These are phyloP conservation scores for Apostichopus japonicus DNA, from an alignment of 35 echinoderm and acorn worm genomes.

Conservation along the genomic window DNA sequence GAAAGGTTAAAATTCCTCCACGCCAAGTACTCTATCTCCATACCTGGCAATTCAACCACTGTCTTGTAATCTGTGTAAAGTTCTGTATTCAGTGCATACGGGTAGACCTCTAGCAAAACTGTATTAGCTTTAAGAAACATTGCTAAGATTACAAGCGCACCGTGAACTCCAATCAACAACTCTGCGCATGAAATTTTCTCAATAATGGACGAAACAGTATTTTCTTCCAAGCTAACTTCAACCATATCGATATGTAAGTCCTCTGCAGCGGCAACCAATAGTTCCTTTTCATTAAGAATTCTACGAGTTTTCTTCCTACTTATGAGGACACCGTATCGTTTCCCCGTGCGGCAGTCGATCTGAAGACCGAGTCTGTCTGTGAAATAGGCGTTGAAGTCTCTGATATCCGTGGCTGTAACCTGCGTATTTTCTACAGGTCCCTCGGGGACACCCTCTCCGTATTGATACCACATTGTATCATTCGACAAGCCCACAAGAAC, in stretches of 20 bases:
- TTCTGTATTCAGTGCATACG: neutral
- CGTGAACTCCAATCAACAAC: neutral
- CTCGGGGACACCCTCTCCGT: neutral
- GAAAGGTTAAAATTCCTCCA: slow-evolving; percentile 27
- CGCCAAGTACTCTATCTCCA: slow-evolving; percentile 12
- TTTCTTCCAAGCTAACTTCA: neutral
- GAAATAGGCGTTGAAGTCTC: neutral
- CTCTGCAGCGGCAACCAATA: neutral
- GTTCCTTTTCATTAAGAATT: slow-evolving; percentile 28
- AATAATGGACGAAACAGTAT: neutral
- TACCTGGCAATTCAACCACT: neutral
- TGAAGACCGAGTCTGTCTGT: neutral
- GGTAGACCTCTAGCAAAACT: slow-evolving; percentile 3
- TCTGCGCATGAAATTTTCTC: neutral
- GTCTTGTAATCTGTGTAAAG: neutral
- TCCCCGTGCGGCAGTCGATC: neutral
- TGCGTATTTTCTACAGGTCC: neutral
- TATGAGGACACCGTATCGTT: neutral
- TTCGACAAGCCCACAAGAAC: neutral
- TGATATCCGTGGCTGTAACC: neutral
- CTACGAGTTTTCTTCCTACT: neutral
- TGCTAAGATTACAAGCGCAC: neutral
- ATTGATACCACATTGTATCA: slow-evolving; percentile 28
- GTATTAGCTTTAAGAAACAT: slow-evolving; percentile 9
- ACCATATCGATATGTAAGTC: neutral